phyloP scores from a whole-genome alignment of 2,888 invertebrate species.

The Germaria angustata region DNA sequence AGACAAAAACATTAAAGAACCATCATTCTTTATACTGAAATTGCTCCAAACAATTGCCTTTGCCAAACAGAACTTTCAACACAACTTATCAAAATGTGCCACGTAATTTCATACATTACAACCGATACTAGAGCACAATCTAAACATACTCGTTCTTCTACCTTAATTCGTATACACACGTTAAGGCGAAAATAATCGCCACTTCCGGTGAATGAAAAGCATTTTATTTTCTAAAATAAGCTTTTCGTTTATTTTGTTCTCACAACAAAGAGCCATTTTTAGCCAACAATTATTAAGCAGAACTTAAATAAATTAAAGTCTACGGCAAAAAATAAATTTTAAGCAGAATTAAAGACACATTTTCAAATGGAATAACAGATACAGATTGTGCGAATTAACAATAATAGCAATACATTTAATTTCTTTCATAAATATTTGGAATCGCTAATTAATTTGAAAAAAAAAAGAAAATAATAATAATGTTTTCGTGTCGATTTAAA shows the following conservation, averaged over 20 bases:
- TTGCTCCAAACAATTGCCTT: background rate
- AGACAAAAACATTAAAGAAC: slow-evolving; percentile 53
- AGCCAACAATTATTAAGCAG: background rate
- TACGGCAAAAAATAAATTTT: background rate
- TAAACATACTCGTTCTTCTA: background rate
- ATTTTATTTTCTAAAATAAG: background rate
- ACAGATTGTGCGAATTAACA: background rate
- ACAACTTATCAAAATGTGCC: slow-evolving; percentile 20
- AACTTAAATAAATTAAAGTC: background rate
- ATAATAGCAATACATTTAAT: background rate
- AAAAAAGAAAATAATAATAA: too few species aligned
- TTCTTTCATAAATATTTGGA: too few species aligned
- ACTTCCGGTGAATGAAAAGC: slow-evolving; percentile 58
- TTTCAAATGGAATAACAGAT: background rate
- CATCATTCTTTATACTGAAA: slow-evolving; percentile 34
- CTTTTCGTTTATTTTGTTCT: background rate
- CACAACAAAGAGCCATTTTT: background rate
- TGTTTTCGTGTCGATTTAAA: too few species aligned
- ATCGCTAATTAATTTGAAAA: too few species aligned
- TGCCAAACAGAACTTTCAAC: background rate
- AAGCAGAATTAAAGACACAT: background rate
- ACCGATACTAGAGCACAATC: background rate
- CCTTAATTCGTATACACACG: slow-evolving; percentile 35
- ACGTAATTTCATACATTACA: background rate
- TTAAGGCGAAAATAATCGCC: slow-evolving; percentile 67